These are phyloP conservation scores for Styela plicata DNA, from an alignment of 23 tunicate species.

Conservation along the genomic window DNA sequence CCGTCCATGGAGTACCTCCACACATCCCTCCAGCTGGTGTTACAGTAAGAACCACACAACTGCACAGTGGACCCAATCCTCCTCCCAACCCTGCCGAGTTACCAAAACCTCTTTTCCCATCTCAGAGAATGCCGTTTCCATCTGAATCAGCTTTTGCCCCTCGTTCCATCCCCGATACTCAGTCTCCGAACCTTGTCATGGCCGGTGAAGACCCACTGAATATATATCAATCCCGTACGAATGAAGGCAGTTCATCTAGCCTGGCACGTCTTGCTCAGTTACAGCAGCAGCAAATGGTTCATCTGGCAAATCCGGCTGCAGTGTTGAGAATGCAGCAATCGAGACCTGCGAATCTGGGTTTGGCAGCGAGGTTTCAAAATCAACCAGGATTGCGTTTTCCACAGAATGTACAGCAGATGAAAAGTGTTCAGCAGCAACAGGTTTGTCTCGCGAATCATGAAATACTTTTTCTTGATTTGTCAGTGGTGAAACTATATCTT, in stretches of 20 bases:
- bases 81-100: slow-evolving; percentile 66
- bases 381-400: slow-evolving; percentile 22
- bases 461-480: too few relatives aligned
- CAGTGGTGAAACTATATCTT: too few relatives aligned
- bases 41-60: background rate
- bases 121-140: slow-evolving; percentile 10
- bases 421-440: slow-evolving; percentile 10
- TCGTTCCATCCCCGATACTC: background rate
- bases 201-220: slow-evolving; percentile 1
- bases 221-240: slow-evolving; percentile 31
- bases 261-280: slow-evolving; percentile 52
- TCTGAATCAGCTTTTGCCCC: slow-evolving; percentile 5
- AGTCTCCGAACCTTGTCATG: background rate
- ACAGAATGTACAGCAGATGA: slow-evolving; percentile 32
- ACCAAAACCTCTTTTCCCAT: slow-evolving; percentile 66
- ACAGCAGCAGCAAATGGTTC: slow-evolving; percentile 32
- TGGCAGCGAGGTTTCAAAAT: slow-evolving; percentile 58
- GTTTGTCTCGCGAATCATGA: background rate
- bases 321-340: slow-evolving; percentile 33
- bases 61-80: slow-evolving; percentile 48
- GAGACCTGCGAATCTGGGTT: slow-evolving; percentile 31
- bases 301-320: slow-evolving; percentile 5
- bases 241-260: slow-evolving; percentile 26
- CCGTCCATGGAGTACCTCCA: slow-evolving; percentile 17
- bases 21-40: slow-evolving; percentile 11